Conservation (phyloP, 2,888 invertebrate genomes). For the Drosophila peninsularis region DNA sequence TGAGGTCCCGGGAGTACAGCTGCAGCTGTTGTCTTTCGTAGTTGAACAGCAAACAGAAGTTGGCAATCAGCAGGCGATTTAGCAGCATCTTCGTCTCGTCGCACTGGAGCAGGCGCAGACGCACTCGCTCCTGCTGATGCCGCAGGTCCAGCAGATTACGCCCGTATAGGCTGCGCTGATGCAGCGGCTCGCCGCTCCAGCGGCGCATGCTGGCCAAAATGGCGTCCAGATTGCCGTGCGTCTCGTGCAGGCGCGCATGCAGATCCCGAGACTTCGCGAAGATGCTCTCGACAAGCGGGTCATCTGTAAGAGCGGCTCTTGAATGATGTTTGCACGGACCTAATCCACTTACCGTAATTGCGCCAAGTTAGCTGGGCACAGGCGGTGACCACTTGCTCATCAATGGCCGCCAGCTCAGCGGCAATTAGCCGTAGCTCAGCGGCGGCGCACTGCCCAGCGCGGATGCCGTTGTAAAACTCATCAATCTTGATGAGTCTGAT, state of each 20-base stretch:
- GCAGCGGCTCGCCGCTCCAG: constrained; percentile 91
- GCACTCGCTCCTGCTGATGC: constrained; percentile 79
- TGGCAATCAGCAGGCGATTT: constrained; percentile 79
- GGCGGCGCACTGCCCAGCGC: constrained; percentile 88
- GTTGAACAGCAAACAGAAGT: constrained; percentile 81
- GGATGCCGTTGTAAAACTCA: constrained; percentile 93
- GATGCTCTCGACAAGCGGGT: constrained; percentile 67
- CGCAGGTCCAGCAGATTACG: constrained; percentile 80
- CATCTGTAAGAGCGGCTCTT: constrained; percentile 57
- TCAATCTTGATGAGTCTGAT: constrained; percentile 87
- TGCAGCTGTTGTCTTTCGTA: constrained; percentile 66
- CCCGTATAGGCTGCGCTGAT: constrained; percentile 87
- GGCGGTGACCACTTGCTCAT: constrained; percentile 88
- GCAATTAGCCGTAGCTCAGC: constrained; percentile 91
- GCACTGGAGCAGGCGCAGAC: constrained; percentile 75
- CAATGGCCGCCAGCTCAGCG: constrained; percentile 90
- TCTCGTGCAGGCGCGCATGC: constrained; percentile 68
- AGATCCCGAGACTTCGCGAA: constrained; percentile 70
- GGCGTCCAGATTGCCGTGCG: constrained; percentile 88
- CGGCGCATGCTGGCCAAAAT: constrained; percentile 87
- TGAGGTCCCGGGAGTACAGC: constrained; percentile 66
- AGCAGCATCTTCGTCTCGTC: constrained; percentile 78
- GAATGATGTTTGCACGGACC: background rate
- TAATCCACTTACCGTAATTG: constrained; percentile 88
- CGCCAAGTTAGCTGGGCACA: constrained; percentile 92